A percentile compares a stretch with the other conserved stretches of the same genome.
phyloP scores from a whole-genome alignment of 2,797 vertebrate genomes.

The Apogon talboti region DNA sequence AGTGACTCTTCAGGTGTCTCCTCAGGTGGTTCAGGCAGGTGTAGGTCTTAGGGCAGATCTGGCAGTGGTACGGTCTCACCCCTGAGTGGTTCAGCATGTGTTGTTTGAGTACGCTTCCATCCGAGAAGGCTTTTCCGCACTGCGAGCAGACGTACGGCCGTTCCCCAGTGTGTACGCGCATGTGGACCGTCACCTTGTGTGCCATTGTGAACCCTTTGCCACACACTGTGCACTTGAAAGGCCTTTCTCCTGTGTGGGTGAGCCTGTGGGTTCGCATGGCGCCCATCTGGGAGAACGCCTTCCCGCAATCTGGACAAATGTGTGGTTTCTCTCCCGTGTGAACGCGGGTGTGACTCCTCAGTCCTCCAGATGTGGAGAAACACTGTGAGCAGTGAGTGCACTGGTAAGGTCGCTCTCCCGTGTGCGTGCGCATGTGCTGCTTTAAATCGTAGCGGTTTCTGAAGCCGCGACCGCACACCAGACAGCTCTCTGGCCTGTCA shows the following conservation, averaged over 20 bases:
- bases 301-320: constrained; percentile 79
- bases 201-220: constrained; percentile 82
- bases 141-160: constrained; percentile 79
- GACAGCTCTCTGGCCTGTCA: constrained; percentile 76
- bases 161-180: constrained; percentile 80
- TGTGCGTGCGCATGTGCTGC: constrained; percentile 83
- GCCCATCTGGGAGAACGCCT: constrained; percentile 82
- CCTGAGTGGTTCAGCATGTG: constrained; percentile 84
- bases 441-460: constrained; percentile 81
- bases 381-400: constrained; percentile 81
- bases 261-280: constrained; percentile 82
- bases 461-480: constrained; percentile 78
- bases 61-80: constrained; percentile 81
- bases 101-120: constrained; percentile 81
- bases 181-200: constrained; percentile 80
- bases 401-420: constrained; percentile 81
- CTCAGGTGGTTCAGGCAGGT: constrained; percentile 83
- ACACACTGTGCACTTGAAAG: constrained; percentile 79
- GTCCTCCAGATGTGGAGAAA: constrained; percentile 79
- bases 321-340: constrained; percentile 82
- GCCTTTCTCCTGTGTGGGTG: constrained; percentile 81
- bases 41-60: constrained; percentile 83
- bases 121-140: constrained; percentile 81
- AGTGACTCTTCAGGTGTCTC: constrained; percentile 82
- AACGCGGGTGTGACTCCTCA: constrained; percentile 80